Evolutionary conservation across 2,888 invertebrate species (phyloP).

Genomic region (Tiliacea citrago): DNA sequence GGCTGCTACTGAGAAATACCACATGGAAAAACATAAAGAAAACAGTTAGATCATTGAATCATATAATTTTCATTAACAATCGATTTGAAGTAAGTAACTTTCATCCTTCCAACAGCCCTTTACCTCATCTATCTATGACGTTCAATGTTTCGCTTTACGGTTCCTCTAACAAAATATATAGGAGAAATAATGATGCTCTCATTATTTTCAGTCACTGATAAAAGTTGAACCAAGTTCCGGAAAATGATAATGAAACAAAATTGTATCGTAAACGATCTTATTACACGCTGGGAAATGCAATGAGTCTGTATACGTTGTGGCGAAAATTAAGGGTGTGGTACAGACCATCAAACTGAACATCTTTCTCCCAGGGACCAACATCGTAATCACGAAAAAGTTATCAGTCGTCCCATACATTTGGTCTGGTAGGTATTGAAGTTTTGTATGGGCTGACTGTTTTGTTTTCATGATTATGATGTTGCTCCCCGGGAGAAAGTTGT

Average conservation of each 20-base stretch:
- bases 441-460: too few species aligned
- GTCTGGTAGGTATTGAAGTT: too few species aligned
- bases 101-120: background rate
- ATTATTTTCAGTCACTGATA: conserved; percentile 32
- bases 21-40: too few species aligned
- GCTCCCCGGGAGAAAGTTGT: too few species aligned
- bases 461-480: too few species aligned
- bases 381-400: too few species aligned
- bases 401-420: too few species aligned
- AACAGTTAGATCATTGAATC: background rate
- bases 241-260: conserved; percentile 25
- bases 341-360: too few species aligned
- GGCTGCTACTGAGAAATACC: too few species aligned
- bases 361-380: too few species aligned
- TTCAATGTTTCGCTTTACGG: background rate
- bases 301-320: too few species aligned
- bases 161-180: conserved; percentile 11
- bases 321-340: too few species aligned
- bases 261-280: conserved; percentile 2
- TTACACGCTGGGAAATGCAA: background rate
- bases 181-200: conserved; percentile 46
- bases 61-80: background rate
- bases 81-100: conserved; percentile 5
- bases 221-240: conserved; percentile 17
- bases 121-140: background rate